Conservation (phyloP, 2,797 vertebrate species). For the Cossypha caffra region DNA sequence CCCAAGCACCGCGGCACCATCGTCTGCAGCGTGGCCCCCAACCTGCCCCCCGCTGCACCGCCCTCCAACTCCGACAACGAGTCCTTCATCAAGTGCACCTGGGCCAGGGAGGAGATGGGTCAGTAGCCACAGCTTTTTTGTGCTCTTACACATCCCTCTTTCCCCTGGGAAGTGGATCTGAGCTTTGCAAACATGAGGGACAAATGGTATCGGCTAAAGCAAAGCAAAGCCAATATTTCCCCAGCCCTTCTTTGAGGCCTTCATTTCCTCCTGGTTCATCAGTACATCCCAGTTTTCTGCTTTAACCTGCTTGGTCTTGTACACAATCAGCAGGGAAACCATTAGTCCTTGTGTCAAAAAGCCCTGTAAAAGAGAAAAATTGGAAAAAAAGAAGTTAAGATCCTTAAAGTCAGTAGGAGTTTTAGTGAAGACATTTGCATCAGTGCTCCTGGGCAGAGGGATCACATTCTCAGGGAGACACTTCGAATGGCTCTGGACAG, state of each 20-base stretch:
- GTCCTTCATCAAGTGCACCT: slow-evolving; percentile 88
- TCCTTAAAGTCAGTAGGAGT: not conserved
- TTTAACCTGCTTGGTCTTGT: not conserved
- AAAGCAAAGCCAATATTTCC: not conserved
- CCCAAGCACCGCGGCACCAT: slow-evolving; percentile 83
- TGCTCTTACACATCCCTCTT: not conserved
- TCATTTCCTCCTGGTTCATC: not conserved
- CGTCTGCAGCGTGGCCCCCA: slow-evolving; percentile 96
- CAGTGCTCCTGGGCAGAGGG: not conserved
- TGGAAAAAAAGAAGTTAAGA: not conserved
- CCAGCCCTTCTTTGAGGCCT: not conserved
- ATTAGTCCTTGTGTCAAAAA: not conserved
- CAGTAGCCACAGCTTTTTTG: slow-evolving; percentile 35
- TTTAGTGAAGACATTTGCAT: not conserved
- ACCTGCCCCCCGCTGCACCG: slow-evolving; percentile 81
- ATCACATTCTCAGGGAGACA: not conserved
- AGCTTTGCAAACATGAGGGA: not conserved
- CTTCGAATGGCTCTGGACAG: not conserved
- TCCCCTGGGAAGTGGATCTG: not conserved
- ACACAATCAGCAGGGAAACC: not conserved
- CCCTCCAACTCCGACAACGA: slow-evolving; percentile 87
- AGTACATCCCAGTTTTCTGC: not conserved
- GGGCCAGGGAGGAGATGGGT: slow-evolving; percentile 94
- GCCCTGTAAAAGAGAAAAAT: not conserved
- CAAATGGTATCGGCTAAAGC: not conserved